These are phyloP conservation scores for Drosophila carrolli DNA, from an alignment of 1,140 invertebrate genomes.

Conservation along the genomic window DNA sequence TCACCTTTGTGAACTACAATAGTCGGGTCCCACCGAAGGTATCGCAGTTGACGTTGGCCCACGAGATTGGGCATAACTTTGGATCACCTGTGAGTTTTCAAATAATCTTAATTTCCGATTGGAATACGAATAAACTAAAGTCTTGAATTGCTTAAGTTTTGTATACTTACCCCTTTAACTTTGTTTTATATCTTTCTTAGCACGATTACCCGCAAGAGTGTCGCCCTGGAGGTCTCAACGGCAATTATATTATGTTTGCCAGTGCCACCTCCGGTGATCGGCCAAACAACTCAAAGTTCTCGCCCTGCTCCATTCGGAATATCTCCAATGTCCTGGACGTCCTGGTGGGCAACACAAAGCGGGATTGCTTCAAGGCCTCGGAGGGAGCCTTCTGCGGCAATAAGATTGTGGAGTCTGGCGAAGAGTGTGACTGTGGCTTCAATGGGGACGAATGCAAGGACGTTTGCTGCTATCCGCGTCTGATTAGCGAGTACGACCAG, in stretches of 20 bases:
- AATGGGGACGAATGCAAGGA: conserved; percentile 96
- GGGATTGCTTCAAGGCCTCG: conserved; percentile 97
- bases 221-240: conserved; percentile 93
- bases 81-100: conserved; percentile 93
- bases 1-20: conserved; percentile 99
- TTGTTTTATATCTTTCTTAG: conserved; percentile 85
- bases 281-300: conserved; percentile 98
- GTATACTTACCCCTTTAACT: background rate
- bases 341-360: conserved; percentile 94
- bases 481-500: conserved; percentile 89
- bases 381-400: conserved; percentile 99
- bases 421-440: conserved; percentile 99
- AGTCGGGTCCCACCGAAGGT: conserved; percentile 98
- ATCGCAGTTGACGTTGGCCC: conserved; percentile 98
- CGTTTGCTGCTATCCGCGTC: conserved; percentile 96
- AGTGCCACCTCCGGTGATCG: conserved; percentile 97
- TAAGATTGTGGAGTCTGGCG: conserved; percentile 98
- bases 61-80: conserved; percentile 99
- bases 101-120: too few relatives aligned
- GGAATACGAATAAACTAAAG: too few relatives aligned
- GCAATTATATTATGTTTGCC: conserved; percentile 99
- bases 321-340: conserved; percentile 97
- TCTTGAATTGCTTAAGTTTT: too few relatives aligned
- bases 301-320: conserved; percentile 96
- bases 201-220: conserved; percentile 98